Percentiles rank a stretch among this genome's conserved stretches.
These are phyloP conservation scores for Oopsacas minuta DNA, from an alignment of 37 sponge, comb jelly and placozoan species.

Conservation along the genomic window DNA sequence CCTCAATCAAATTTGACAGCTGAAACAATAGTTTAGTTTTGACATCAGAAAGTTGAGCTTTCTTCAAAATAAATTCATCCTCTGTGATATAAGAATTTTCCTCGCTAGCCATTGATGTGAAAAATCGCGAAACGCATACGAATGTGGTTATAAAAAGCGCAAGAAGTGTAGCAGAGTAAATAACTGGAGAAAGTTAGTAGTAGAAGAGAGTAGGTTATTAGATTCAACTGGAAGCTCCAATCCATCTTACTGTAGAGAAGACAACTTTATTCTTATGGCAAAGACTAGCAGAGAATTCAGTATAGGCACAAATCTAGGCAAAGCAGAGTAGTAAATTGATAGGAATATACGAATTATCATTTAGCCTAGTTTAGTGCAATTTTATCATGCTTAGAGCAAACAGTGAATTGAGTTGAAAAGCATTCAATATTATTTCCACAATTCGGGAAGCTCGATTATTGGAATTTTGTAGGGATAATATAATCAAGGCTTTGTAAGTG, in stretches of 20 bases:
- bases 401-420: not conserved
- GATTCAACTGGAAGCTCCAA: conserved; percentile 20
- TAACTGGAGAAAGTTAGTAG: not conserved
- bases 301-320: conserved; percentile 14
- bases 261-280: conserved; percentile 20
- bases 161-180: not conserved
- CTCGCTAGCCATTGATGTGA: not conserved
- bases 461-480: not conserved
- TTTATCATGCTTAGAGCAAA: not conserved
- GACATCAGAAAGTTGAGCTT: not conserved
- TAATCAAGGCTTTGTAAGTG: not conserved
- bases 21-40: not conserved
- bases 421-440: not conserved
- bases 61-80: not conserved
- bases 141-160: not conserved
- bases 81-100: not conserved
- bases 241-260: conserved; percentile 20
- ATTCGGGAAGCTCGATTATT: not conserved
- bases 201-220: not conserved
- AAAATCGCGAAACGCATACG: not conserved
- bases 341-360: not conserved
- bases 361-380: not conserved
- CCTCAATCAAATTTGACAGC: not conserved
- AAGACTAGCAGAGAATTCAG: conserved; percentile 15
- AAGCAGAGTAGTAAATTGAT: conserved; percentile 12